Evolutionary conservation across 2,113 vertebrate genomes (phyloP).

Genomic region (Ramphastos sulfuratus): DNA sequence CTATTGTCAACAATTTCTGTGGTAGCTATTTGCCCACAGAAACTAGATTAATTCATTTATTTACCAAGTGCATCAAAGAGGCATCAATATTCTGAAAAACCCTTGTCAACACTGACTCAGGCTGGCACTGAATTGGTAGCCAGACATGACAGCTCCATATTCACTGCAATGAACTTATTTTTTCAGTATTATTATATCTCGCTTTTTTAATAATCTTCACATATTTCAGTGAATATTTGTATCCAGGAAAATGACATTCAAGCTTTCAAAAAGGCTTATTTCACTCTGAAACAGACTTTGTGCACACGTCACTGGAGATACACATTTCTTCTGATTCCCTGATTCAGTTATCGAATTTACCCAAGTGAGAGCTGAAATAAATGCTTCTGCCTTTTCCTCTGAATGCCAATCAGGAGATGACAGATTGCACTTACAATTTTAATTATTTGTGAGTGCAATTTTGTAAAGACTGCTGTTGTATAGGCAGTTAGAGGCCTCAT

Average conservation of each 20-base stretch:
- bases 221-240: neutral
- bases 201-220: neutral
- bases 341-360: conserved; percentile 12
- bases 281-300: neutral
- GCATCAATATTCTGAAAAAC: neutral
- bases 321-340: neutral
- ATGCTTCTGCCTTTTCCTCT: neutral
- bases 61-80: neutral
- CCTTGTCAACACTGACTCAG: neutral
- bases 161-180: neutral
- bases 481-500: neutral
- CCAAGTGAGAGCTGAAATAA: neutral
- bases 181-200: neutral
- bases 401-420: neutral
- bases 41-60: neutral
- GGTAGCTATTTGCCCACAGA: neutral
- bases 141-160: neutral
- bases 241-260: neutral
- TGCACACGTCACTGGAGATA: neutral
- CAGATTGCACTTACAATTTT: neutral
- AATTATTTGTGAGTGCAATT: neutral
- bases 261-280: conserved; percentile 7
- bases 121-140: neutral
- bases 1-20: neutral
- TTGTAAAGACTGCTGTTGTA: neutral